Conservation (phyloP, 35 echinoderm and acorn worm genomes). For the Lytechinus pictus region DNA sequence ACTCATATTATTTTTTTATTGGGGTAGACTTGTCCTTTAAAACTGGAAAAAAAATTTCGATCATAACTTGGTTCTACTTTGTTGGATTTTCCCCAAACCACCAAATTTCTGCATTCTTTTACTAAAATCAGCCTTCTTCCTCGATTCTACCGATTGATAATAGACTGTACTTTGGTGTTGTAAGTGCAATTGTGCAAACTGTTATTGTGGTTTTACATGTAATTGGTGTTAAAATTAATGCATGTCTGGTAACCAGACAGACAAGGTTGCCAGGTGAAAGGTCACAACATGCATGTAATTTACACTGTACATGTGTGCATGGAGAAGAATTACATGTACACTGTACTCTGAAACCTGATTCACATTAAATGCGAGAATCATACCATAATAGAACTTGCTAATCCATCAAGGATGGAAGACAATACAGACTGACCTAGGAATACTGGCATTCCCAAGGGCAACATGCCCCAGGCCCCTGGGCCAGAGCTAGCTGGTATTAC, state of each 20-base stretch:
- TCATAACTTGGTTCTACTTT: too few species aligned
- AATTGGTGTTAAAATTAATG: too few species aligned
- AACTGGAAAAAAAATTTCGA: too few species aligned
- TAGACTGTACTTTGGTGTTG: too few species aligned
- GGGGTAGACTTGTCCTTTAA: too few species aligned
- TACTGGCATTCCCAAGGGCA: not conserved
- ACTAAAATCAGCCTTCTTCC: too few species aligned
- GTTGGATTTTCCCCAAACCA: too few species aligned
- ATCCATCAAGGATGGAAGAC: not conserved
- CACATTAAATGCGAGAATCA: not conserved
- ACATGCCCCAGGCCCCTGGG: not conserved
- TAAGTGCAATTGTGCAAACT: not conserved
- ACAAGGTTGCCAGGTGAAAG: not conserved
- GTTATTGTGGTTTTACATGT: not conserved
- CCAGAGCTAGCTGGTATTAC: not conserved
- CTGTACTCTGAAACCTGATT: not conserved
- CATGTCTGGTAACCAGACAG: not conserved
- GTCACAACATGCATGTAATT: not conserved
- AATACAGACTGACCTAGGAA: not conserved
- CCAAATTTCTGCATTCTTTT: too few species aligned
- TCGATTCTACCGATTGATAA: too few species aligned
- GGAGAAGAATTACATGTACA: not conserved
- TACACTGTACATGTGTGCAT: not conserved
- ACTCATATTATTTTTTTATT: too few species aligned
- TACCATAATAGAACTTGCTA: not conserved